phyloP scores from a whole-genome alignment of 1,140 invertebrate genomes.

The Ctenoplectra terminalis region DNA sequence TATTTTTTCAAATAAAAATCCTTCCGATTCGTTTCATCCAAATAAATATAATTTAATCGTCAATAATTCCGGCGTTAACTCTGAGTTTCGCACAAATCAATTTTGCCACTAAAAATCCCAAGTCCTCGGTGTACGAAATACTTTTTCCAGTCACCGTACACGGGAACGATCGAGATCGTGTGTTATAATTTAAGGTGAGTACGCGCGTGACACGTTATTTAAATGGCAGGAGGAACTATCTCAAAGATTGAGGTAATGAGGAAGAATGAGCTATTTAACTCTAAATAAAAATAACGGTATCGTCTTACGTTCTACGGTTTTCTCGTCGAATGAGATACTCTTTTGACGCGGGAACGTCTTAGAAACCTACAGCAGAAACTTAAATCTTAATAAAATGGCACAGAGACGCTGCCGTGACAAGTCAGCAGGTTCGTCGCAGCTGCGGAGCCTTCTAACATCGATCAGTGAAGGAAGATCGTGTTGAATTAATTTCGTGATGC shows the following conservation, averaged over 20 bases:
- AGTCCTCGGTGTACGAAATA: too few relatives aligned
- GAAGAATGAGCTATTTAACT: slow-evolving; percentile 59
- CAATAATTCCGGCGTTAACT: too few relatives aligned
- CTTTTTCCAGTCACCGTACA: too few relatives aligned
- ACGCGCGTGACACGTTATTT: slow-evolving; percentile 47
- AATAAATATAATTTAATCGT: too few relatives aligned
- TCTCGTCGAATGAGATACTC: slow-evolving; percentile 76
- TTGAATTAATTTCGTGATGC: neutral
- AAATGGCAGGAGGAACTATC: slow-evolving; percentile 75
- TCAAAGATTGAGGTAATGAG: slow-evolving; percentile 78
- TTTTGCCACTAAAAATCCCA: too few relatives aligned
- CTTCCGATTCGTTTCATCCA: too few relatives aligned
- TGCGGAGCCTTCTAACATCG: slow-evolving; percentile 67
- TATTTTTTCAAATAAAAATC: too few relatives aligned
- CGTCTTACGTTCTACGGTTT: slow-evolving; percentile 55
- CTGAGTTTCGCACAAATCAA: too few relatives aligned
- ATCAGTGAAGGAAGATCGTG: neutral
- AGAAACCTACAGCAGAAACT: slow-evolving; percentile 50
- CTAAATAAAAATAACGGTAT: slow-evolving; percentile 56
- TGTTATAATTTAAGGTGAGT: slow-evolving; percentile 41
- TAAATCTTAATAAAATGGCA: slow-evolving; percentile 52
- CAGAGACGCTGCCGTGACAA: slow-evolving; percentile 78
- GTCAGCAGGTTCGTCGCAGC: slow-evolving; percentile 69
- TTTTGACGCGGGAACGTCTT: slow-evolving; percentile 64
- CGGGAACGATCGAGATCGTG: slow-evolving; percentile 22